Evolutionary conservation across 2,113 vertebrate species (phyloP).

Genomic region (Nyctibius bracteatus): DNA sequence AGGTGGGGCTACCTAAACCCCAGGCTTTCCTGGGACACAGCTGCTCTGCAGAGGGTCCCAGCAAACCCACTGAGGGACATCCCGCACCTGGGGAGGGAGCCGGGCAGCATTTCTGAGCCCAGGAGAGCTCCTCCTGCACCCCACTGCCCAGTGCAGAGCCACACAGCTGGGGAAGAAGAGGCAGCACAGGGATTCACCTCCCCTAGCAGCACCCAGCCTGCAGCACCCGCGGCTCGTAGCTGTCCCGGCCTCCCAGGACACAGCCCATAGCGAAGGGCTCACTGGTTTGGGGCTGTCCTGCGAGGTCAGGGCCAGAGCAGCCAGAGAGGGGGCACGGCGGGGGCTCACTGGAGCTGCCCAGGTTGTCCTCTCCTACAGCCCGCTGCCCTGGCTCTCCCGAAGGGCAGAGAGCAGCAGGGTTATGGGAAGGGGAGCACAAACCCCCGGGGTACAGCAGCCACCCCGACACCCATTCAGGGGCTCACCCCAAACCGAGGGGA

Average conservation of each 20-base stretch:
- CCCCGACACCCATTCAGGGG: accelerated
- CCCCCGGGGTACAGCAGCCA: neutral
- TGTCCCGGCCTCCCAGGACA: accelerated
- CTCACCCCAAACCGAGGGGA: neutral
- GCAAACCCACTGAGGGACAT: neutral
- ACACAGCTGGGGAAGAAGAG: neutral
- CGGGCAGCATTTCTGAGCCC: neutral
- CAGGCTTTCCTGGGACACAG: accelerated
- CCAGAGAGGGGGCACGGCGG: accelerated
- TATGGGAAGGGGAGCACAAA: accelerated
- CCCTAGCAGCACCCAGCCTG: neutral
- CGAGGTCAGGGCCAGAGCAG: neutral
- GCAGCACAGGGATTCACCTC: neutral
- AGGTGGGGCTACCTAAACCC: neutral
- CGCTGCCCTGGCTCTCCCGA: accelerated
- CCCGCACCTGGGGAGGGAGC: neutral
- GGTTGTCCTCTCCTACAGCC: neutral
- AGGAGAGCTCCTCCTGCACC: neutral
- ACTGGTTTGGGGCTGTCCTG: neutral
- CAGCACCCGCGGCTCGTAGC: neutral
- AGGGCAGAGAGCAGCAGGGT: neutral
- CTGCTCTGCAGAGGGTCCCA: neutral
- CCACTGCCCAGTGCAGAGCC: neutral
- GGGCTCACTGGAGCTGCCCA: neutral
- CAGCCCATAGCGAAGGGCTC: accelerated